These are phyloP conservation scores for Diplodus puntazzo DNA, from an alignment of 2,797 vertebrate species.

Conservation along the genomic window DNA sequence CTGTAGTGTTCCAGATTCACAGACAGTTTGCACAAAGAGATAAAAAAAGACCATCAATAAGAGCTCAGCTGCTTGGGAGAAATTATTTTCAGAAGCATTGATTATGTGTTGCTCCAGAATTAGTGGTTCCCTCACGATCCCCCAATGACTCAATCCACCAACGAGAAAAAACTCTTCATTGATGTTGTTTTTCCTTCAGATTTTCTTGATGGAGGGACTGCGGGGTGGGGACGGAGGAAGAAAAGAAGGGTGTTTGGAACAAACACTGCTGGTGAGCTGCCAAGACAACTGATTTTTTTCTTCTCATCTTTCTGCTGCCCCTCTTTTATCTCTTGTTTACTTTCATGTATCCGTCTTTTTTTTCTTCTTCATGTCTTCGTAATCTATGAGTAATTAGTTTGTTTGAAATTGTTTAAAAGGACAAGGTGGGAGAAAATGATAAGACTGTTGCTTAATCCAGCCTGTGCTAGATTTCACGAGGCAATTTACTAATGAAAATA, in stretches of 20 bases:
- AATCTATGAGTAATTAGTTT: constrained; percentile 31
- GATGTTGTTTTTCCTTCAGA: constrained; percentile 58
- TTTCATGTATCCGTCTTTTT: not conserved
- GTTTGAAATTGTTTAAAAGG: constrained; percentile 28
- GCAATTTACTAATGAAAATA: not conserved
- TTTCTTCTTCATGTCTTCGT: constrained; percentile 10
- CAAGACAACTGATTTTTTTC: constrained; percentile 40
- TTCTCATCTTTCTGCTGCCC: constrained; percentile 17
- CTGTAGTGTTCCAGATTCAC: not conserved
- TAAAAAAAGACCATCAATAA: constrained; percentile 13
- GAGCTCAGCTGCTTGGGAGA: not conserved
- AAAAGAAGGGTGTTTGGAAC: constrained; percentile 67
- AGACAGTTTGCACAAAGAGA: constrained; percentile 1
- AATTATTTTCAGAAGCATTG: constrained; percentile 33
- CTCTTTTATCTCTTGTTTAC: constrained; percentile 23
- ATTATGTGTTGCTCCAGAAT: constrained; percentile 22
- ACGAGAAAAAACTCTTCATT: constrained; percentile 31
- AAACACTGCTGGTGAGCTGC: constrained; percentile 64
- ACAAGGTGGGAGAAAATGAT: constrained; percentile 30
- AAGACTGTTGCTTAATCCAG: constrained; percentile 28
- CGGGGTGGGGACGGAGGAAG: constrained; percentile 57
- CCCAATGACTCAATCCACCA: constrained; percentile 34
- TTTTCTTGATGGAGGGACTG: constrained; percentile 41
- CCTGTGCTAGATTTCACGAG: constrained; percentile 11
- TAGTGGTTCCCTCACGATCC: constrained; percentile 20